Percentiles rank a stretch among this genome's conserved stretches.
These are phyloP conservation scores for Gonioctena quinquepunctata DNA, from an alignment of 1,140 invertebrate species.

Conservation along the genomic window DNA sequence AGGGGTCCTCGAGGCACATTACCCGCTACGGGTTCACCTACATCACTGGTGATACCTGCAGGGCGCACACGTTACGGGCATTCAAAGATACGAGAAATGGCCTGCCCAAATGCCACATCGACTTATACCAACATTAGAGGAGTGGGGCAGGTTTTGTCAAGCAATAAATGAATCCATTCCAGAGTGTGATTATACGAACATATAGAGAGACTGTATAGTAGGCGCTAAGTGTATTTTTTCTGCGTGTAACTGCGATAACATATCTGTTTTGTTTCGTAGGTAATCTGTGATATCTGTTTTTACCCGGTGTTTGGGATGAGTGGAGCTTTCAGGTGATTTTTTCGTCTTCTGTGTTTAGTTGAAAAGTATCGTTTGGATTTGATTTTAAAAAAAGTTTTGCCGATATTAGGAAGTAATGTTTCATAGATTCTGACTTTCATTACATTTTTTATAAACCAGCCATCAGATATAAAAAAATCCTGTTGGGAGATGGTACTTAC, in stretches of 20 bases:
- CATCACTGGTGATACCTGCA: slow-evolving; percentile 67
- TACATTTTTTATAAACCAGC: no score
- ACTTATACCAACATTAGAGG: slow-evolving; percentile 45
- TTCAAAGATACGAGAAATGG: slow-evolving; percentile 48
- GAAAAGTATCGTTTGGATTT: no score
- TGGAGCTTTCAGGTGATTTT: no score
- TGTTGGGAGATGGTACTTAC: no score
- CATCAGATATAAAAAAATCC: no score
- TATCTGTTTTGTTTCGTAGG: slow-evolving; percentile 27
- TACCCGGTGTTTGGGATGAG: no score
- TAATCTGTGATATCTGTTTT: slow-evolving; percentile 29
- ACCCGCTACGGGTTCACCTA: slow-evolving; percentile 74
- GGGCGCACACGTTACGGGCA: slow-evolving; percentile 50
- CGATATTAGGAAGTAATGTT: no score
- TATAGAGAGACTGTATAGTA: slow-evolving; percentile 51
- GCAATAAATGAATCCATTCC: slow-evolving; percentile 54
- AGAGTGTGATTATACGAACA: slow-evolving; percentile 51
- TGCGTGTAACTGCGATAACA: neutral
- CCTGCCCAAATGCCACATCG: slow-evolving; percentile 43
- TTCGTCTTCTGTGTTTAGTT: no score
- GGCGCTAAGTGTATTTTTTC: slow-evolving; percentile 35
- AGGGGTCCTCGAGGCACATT: slow-evolving; percentile 65
- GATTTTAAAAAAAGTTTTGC: no score
- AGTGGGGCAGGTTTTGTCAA: slow-evolving; percentile 6
- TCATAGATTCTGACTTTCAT: no score